Conservation (phyloP, 64 coral and sea anemone genomes). For the Porites australiensis region DNA sequence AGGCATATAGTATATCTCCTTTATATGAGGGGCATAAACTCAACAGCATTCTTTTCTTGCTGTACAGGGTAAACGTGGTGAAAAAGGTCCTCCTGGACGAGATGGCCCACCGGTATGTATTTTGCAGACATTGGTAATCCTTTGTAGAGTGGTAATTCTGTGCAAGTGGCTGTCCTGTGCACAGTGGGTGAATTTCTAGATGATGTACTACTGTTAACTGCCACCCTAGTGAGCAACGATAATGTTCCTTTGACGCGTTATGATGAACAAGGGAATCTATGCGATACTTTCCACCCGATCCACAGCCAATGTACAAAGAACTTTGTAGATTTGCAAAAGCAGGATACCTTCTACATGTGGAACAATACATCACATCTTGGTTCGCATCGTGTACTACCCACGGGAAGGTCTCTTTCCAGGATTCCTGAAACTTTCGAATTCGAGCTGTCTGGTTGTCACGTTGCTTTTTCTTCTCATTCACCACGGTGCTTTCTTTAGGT, state of each 20-base stretch:
- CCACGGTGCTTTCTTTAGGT: not conserved
- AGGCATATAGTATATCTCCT: not conserved
- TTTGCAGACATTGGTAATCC: no score
- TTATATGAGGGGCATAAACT: not conserved
- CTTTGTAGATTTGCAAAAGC: constrained; percentile 28
- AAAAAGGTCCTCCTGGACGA: constrained; percentile 36
- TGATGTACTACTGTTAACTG: no score
- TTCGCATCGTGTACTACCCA: constrained; percentile 23
- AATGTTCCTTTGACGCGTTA: constrained; percentile 16
- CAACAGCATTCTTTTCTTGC: not conserved
- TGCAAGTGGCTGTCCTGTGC: no score
- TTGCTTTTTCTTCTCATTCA: not conserved
- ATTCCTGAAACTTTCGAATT: constrained; percentile 34
- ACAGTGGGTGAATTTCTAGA: no score
- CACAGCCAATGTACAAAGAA: constrained; percentile 32
- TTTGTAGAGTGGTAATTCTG: no score
- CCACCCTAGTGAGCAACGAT: not conserved
- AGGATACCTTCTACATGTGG: constrained; percentile 11
- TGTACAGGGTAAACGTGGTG: constrained; percentile 52
- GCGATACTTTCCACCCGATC: constrained; percentile 9
- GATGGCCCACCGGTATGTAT: constrained; percentile 34
- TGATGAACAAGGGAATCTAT: constrained; percentile 24
- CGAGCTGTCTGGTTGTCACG: not conserved
- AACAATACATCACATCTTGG: constrained; percentile 23
- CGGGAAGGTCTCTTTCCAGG: constrained; percentile 8